These are phyloP conservation scores for Drosophila engyochracea DNA, from an alignment of 2,888 invertebrate species.

Conservation along the genomic window DNA sequence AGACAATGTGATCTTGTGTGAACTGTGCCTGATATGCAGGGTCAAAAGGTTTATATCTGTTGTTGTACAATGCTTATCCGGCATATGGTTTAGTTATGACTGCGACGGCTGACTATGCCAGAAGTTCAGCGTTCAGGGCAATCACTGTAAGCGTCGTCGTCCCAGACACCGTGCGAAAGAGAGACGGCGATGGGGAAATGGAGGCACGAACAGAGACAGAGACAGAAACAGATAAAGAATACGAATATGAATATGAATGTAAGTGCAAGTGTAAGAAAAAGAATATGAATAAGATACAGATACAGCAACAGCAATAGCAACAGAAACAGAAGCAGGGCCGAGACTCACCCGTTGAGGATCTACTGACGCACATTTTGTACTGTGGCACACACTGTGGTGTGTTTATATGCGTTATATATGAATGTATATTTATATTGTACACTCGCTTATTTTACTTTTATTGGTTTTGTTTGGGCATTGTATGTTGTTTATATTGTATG, in stretches of 20 bases:
- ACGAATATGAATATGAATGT: constrained; percentile 25
- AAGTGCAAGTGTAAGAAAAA: constrained; percentile 12
- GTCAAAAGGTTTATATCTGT: constrained; percentile 5
- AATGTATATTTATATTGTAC: constrained; percentile 65
- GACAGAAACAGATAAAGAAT: constrained; percentile 16
- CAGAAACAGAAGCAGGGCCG: constrained; percentile 27
- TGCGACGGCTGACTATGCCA: constrained; percentile 30
- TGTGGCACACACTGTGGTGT: constrained; percentile 39
- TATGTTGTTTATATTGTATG: constrained; percentile 60
- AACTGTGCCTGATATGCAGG: neutral
- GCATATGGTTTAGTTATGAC: constrained; percentile 50
- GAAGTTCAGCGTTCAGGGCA: constrained; percentile 52
- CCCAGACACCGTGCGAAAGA: constrained; percentile 25
- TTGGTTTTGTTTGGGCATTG: constrained; percentile 69
- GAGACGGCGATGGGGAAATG: constrained; percentile 30
- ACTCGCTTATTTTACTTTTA: constrained; percentile 70
- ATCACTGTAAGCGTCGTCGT: constrained; percentile 28
- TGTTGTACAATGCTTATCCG: constrained; percentile 41
- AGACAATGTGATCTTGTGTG: neutral
- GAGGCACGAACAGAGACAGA: constrained; percentile 5
- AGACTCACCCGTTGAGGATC: constrained; percentile 28
- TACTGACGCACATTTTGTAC: constrained; percentile 61
- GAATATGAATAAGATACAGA: constrained; percentile 23
- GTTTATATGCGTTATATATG: constrained; percentile 54
- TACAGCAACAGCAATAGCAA: constrained; percentile 14